A percentile compares a stretch with the other conserved stretches of the same genome.
These are phyloP conservation scores for Clitarchus hookeri DNA, from an alignment of 2,888 invertebrate species.

Conservation along the genomic window DNA sequence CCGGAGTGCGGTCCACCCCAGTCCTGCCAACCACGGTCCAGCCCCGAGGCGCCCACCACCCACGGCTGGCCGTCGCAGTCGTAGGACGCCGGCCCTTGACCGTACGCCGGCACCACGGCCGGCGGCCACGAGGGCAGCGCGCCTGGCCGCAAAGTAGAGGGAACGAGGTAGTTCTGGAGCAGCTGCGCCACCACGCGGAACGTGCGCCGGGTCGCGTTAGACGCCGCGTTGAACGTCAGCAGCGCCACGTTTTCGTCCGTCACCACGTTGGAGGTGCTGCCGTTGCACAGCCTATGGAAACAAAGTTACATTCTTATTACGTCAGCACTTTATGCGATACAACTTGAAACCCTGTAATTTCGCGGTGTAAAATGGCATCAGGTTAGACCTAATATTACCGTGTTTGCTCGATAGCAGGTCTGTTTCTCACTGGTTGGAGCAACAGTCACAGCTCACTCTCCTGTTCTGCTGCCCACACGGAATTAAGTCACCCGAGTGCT, in stretches of 20 bases:
- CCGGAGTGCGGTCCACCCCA: neutral
- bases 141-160: neutral
- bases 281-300: constrained; percentile 3
- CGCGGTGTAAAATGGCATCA: no score
- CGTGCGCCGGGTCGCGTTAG: neutral
- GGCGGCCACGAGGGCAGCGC: neutral
- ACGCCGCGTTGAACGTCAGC: neutral
- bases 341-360: no score
- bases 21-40: neutral
- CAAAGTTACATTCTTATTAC: neutral
- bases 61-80: neutral
- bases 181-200: neutral
- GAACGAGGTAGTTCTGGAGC: neutral
- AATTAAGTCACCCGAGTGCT: no score
- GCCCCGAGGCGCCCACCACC: neutral
- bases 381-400: no score
- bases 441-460: no score
- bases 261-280: neutral
- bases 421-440: no score
- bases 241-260: neutral
- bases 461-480: no score
- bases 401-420: no score
- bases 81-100: neutral
- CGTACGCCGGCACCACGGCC: neutral
- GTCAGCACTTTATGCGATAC: no score